Evolutionary conservation across 2,113 vertebrate genomes (phyloP).

Genomic region (Microtus oregoni): DNA sequence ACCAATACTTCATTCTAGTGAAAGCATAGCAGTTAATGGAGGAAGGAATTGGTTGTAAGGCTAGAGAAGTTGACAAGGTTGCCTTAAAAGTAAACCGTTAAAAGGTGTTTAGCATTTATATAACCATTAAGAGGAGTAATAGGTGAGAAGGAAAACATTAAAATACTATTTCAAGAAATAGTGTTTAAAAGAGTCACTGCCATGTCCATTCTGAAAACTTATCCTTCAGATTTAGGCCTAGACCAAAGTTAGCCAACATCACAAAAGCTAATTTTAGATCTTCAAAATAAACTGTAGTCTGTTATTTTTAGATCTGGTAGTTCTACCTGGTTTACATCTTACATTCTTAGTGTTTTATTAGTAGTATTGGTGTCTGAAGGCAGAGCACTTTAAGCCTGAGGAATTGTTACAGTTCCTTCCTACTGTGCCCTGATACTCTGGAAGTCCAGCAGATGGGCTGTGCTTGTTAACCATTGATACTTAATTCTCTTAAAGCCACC

Average conservation of each 20-base stretch:
- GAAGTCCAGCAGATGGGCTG: neutral
- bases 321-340: neutral
- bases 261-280: constrained; percentile 49
- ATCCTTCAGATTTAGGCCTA: neutral
- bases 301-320: neutral
- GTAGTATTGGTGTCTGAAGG: neutral
- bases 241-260: neutral
- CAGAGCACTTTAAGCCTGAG: neutral
- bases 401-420: constrained; percentile 2
- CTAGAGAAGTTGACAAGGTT: neutral
- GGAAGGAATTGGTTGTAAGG: neutral
- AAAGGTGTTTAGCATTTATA: neutral
- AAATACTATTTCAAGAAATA: constrained; percentile 30
- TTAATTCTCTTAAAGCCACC: constrained; percentile 22
- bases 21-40: neutral
- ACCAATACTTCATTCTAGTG: neutral
- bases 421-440: neutral
- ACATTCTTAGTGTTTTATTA: neutral
- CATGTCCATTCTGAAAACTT: neutral
- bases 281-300: constrained; percentile 30
- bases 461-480: too few relatives aligned
- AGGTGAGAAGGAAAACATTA: neutral
- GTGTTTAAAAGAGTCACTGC: neutral
- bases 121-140: neutral
- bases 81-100: neutral